phyloP scores from a whole-genome alignment of 2,888 invertebrate species.

The Phanerotoma sp. region DNA sequence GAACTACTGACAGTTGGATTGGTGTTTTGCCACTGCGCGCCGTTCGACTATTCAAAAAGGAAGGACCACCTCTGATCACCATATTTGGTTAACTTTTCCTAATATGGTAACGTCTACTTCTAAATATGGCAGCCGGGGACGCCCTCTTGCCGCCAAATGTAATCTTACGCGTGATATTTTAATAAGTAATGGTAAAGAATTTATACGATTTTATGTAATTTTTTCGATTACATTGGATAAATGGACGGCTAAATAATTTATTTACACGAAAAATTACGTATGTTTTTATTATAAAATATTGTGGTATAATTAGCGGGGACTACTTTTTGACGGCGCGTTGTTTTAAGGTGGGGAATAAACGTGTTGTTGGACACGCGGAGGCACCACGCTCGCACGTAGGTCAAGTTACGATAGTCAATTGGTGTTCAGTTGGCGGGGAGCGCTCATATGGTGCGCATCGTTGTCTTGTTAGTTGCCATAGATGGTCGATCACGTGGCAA shows the following conservation, averaged over 20 bases:
- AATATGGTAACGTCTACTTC: constrained; percentile 79
- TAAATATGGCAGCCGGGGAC: constrained; percentile 79
- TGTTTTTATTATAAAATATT: constrained; percentile 8
- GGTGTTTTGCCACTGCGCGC: constrained; percentile 53
- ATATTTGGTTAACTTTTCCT: constrained; percentile 78
- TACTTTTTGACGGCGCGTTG: constrained; percentile 42
- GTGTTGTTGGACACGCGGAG: constrained; percentile 40
- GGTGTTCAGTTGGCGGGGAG: constrained; percentile 52
- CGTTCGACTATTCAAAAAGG: constrained; percentile 55
- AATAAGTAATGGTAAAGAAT: background rate
- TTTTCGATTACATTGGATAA: background rate
- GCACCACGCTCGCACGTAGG: constrained; percentile 54
- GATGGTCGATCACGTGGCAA: constrained; percentile 52
- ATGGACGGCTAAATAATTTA: constrained; percentile 17
- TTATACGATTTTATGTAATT: constrained; percentile 3
- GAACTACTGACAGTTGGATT: constrained; percentile 55
- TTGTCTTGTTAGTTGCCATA: constrained; percentile 42
- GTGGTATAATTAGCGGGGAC: constrained; percentile 31
- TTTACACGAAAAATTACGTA: background rate
- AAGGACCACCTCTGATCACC: constrained; percentile 77
- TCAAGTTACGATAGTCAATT: constrained; percentile 57
- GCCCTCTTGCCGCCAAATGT: constrained; percentile 64
- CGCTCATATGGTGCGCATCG: constrained; percentile 49
- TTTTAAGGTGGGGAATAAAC: constrained; percentile 38
- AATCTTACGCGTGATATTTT: constrained; percentile 38